Evolutionary conservation across 1,140 invertebrate species (phyloP), one percentile per base, ranked within the genome.

Genomic region (Hylyphantes graminicola): DNA sequence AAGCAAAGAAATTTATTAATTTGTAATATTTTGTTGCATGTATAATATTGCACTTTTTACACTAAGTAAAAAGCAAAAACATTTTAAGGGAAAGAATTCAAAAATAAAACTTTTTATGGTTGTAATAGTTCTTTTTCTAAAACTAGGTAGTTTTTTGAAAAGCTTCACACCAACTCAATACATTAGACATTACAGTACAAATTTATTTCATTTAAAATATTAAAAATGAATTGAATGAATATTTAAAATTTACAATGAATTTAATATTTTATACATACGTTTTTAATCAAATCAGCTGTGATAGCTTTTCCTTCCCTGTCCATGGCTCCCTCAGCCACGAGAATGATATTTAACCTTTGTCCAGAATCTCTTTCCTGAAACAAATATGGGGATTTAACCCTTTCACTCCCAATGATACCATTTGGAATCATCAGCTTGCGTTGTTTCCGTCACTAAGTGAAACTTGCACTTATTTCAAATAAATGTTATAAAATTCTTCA

Each of bases 261-360:
- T 15, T 70, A 5, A 17, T 10, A 17, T 51, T 8, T 6, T 17
- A 50, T 9, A 73, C 15, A 61, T 81, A 86, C 85, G 81, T 92
- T 88, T 88, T 91, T 95, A 9, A 99, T 94, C 88, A 94, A 92
- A 87, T 98, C 96, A 3, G 96, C 95, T 17, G 96, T 98, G 87
- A 99, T 99, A 5, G 96, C 93, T 85, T 96, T 92, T 9, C 97
- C 97, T 80, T 98, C 94, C 61, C 94, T 92, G 90, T 99, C 98
- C 84, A 98, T 97, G 5, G 98, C 98, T 6, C 98, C 98, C 90
- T 99, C 98, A 6, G 98, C 96, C n/a, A 99, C 96, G 85, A 99
- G 97, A 67, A 99, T 98, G 87, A 99, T 99, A 89, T 99, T 99
- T 88, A 99, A 90, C 81, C 98, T 93, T 89, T 98, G 96, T n/a